Evolutionary conservation across 1,140 invertebrate genomes (phyloP), one percentile per base, ranked within the genome.

Genomic region (Drosophila arawakana): DNA sequence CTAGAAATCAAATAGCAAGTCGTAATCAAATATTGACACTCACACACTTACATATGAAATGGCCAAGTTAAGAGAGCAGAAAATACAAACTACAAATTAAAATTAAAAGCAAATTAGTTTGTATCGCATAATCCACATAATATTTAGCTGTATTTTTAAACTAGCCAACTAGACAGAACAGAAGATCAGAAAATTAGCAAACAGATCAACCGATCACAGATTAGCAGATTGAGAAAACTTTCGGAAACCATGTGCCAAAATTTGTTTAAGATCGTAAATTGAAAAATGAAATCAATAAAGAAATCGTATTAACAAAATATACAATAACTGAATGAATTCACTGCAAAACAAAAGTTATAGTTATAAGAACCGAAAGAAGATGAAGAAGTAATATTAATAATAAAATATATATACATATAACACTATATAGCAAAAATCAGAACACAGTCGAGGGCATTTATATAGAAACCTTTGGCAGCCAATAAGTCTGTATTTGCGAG

Each of bases 241-340:
- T 86, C 77, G 83, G 83, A 86, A 85, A 88, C 83, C 76, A 83
- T 88, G 84, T 88, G 83, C 83, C 83, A 89, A 88, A 89, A 88
- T 88, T 88, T 78, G 74, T 83, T 75, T 80, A 76, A 72, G 57
- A 76, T 62, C 35, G 6, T 30, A 54, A 68, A 69, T 41, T 13
- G 49, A 57, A 57, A 63, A 63, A 41, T 13, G 49, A 57, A 57
- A 63, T 43, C 30, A 65, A 37, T 30, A 46, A 57, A 18, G 55
- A 83, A 76, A 76, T 54, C 68, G 61, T 82, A 78, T 73, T 77
- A 73, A 73, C 65, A 80, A 88, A 80, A 79, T 86, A 88, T 71
- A 88, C 82, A 88, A 88, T 86, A 86, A 78, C 55, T 68, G 68
- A 68, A 67, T 61, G 63, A 59, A 74, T 74, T 73, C 81, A 76